Evolutionary conservation across 1,140 invertebrate genomes (phyloP).

Genomic region (Apocrypta bakeri): DNA sequence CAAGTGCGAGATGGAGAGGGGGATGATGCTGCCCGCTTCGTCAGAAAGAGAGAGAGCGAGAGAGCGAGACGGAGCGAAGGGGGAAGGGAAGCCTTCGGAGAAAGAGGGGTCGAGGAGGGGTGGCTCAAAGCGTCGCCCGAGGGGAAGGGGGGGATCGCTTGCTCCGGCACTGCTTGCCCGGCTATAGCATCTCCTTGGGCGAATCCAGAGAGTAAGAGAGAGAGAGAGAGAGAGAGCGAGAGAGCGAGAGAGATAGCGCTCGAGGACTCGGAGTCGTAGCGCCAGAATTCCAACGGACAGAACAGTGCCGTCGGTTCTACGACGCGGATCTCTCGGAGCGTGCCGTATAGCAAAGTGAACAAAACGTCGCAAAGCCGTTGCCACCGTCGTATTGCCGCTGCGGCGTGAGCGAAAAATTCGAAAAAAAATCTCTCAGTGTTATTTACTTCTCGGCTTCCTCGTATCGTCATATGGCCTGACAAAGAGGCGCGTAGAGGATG

Average conservation of each 20-base stretch:
- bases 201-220: conserved; percentile 28
- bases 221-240: conserved; percentile 43
- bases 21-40: not conserved
- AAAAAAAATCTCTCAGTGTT: not conserved
- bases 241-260: conserved; percentile 48
- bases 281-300: conserved; percentile 67
- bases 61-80: conserved; percentile 11
- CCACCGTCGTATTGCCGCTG: not conserved
- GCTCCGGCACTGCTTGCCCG: not conserved
- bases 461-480: no score
- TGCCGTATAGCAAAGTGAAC: conserved; percentile 22
- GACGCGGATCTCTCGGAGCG: conserved; percentile 56
- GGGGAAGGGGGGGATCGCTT: conserved; percentile 27
- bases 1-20: not conserved
- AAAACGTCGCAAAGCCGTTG: not conserved
- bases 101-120: conserved; percentile 29
- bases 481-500: no score
- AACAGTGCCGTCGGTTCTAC: conserved; percentile 63
- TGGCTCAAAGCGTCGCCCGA: conserved; percentile 31
- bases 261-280: conserved; percentile 62
- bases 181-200: conserved; percentile 31
- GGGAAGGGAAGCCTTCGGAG: not conserved
- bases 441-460: not conserved
- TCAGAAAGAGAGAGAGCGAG: conserved; percentile 18
- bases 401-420: not conserved